phyloP scores from a whole-genome alignment of 2,113 vertebrate species.

The Macaca fascicularis region T2T-MFA8v1.1 NC_088390.1:34298501-34299000 shows the following conservation, averaged over 20 bases:
- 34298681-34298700: background rate
- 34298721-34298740: too few species aligned
- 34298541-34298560: background rate
- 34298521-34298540: background rate
- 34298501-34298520: background rate
- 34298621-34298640: too few species aligned
- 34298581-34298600: too few species aligned
- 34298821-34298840: too few species aligned
- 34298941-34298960: background rate
- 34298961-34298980: background rate
- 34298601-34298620: too few species aligned
- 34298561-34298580: background rate
- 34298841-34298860: too few species aligned
- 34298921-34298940: conserved; percentile 32
- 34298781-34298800: too few species aligned
- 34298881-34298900: background rate
- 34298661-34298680: background rate
- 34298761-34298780: too few species aligned
- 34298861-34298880: background rate
- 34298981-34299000: background rate
- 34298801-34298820: too few species aligned
- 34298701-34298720: too few species aligned
- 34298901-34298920: background rate
- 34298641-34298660: too few species aligned
- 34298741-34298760: too few species aligned